Evolutionary conservation across 2,888 invertebrate species (phyloP).

Genomic region (Callyntrura sp.): DNA sequence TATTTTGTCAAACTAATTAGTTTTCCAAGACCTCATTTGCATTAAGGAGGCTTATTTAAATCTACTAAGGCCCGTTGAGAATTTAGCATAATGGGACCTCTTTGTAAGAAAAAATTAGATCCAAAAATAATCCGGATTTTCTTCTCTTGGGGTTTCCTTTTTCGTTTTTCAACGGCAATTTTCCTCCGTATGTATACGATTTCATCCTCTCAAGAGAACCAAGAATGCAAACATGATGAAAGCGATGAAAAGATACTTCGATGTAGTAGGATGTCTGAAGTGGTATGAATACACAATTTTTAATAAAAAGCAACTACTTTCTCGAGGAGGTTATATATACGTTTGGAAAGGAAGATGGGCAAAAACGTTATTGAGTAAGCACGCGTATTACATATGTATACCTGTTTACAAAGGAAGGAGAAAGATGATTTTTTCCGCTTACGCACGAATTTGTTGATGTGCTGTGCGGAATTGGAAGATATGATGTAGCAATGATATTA

Average conservation of each 20-base stretch:
- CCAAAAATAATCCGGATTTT: slow-evolving; percentile 41
- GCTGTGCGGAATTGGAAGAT: background rate
- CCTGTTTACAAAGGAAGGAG: background rate
- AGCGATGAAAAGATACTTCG: background rate
- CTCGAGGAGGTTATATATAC: too few species aligned
- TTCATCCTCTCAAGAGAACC: slow-evolving; percentile 34
- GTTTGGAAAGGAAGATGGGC: background rate
- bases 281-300: background rate
- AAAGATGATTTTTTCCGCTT: background rate
- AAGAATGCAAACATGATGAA: background rate
- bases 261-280: background rate
- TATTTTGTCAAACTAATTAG: too few species aligned
- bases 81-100: too few species aligned
- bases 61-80: background rate
- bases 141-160: slow-evolving; percentile 27
- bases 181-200: slow-evolving; percentile 9
- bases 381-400: background rate
- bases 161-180: background rate
- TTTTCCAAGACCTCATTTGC: background rate
- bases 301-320: slow-evolving; percentile 1
- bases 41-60: background rate
- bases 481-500: background rate
- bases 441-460: background rate
- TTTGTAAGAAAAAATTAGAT: slow-evolving; percentile 34
- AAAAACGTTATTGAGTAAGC: background rate